phyloP scores from a whole-genome alignment of 2,113 vertebrate species.

The Grallaria varia region DNA sequence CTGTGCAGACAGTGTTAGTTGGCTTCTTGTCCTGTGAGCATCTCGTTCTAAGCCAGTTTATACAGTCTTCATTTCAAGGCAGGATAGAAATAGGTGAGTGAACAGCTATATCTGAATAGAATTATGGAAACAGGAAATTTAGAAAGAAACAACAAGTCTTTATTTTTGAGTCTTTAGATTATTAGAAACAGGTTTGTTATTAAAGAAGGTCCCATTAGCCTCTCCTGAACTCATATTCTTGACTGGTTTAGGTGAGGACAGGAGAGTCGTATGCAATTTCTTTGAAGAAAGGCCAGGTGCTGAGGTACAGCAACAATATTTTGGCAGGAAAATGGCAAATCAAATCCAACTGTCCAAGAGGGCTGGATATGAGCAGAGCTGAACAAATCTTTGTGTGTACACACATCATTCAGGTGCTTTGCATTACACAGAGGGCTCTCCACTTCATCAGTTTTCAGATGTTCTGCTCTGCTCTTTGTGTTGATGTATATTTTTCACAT shows the following conservation, averaged over 20 bases:
- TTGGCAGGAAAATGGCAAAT: constrained; percentile 65
- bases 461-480: constrained; percentile 18
- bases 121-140: neutral
- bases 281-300: constrained; percentile 64
- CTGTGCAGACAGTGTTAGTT: constrained; percentile 36
- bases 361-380: constrained; percentile 44
- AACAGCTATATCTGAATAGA: neutral
- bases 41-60: neutral
- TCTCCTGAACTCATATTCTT: constrained; percentile 45
- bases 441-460: constrained; percentile 54
- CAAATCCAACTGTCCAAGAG: constrained; percentile 67
- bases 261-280: neutral
- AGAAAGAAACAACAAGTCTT: neutral
- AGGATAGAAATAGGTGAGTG: neutral
- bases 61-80: neutral
- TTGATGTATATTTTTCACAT: constrained; percentile 47
- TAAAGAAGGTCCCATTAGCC: constrained; percentile 17
- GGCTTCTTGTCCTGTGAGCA: neutral
- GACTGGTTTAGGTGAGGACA: constrained; percentile 39
- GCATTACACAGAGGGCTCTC: constrained; percentile 57
- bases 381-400: constrained; percentile 63
- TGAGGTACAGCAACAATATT: constrained; percentile 51
- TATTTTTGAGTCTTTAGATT: constrained; percentile 17
- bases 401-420: constrained; percentile 63
- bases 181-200: neutral